Percentiles rank a stretch among this genome's conserved stretches.
phyloP scores from a whole-genome alignment of 2,888 invertebrate genomes.

The Archips crataeganus region DNA sequence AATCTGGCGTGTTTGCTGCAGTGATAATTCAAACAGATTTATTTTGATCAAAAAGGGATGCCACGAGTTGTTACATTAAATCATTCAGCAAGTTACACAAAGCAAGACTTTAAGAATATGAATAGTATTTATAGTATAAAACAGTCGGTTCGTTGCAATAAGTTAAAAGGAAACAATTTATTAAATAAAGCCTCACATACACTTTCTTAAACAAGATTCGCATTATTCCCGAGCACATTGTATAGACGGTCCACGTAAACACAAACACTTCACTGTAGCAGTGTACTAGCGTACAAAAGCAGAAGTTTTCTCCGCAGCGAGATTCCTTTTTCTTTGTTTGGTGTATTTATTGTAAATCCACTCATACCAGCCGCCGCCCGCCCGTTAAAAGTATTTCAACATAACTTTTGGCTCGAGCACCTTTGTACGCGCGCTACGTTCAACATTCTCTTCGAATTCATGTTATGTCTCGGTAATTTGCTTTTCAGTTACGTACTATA shows the following conservation, averaged over 20 bases:
- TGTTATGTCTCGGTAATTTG: slow-evolving; percentile 43
- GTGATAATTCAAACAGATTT: background rate
- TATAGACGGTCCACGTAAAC: slow-evolving; percentile 43
- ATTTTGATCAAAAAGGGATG: background rate
- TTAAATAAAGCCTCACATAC: slow-evolving; percentile 8
- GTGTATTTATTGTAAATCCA: slow-evolving; percentile 86
- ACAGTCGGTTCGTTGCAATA: background rate
- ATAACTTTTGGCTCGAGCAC: slow-evolving; percentile 79
- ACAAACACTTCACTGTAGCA: slow-evolving; percentile 58
- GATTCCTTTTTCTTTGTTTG: slow-evolving; percentile 85
- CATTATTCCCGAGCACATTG: slow-evolving; percentile 33
- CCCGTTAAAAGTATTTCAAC: slow-evolving; percentile 81
- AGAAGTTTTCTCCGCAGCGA: slow-evolving; percentile 82
- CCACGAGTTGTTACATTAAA: background rate
- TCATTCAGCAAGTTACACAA: background rate
- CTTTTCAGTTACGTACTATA: slow-evolving; percentile 42
- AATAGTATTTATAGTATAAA: background rate
- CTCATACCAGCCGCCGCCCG: slow-evolving; percentile 74
- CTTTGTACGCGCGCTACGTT: slow-evolving; percentile 55
- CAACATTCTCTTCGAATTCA: slow-evolving; percentile 50
- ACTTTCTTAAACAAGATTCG: slow-evolving; percentile 14
- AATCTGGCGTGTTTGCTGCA: slow-evolving; percentile 3
- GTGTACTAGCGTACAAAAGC: slow-evolving; percentile 75
- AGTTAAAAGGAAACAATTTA: background rate
- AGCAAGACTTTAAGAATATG: background rate